These are phyloP conservation scores for Pelecanus crispus DNA, from an alignment of 2,113 vertebrate species.

Conservation along the genomic window DNA sequence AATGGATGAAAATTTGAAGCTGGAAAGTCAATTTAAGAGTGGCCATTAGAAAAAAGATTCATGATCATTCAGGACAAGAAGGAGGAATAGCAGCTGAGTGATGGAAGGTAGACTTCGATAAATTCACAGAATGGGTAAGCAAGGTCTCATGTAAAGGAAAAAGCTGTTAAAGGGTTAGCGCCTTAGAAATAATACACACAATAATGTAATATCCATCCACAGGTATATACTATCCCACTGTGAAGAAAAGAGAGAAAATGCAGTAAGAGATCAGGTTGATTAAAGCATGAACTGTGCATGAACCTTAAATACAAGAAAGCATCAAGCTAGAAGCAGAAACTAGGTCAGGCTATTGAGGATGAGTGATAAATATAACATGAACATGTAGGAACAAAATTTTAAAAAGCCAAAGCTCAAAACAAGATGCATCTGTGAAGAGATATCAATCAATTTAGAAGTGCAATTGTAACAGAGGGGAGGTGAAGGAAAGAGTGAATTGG, in stretches of 20 bases:
- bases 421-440: background rate
- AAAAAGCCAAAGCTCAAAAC: slow-evolving; percentile 17
- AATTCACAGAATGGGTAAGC: background rate
- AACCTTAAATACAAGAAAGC: background rate
- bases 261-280: background rate
- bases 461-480: background rate
- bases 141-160: background rate
- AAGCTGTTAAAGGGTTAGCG: background rate
- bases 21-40: background rate
- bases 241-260: background rate
- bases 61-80: background rate
- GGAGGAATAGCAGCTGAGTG: background rate
- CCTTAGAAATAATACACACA: background rate
- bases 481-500: background rate
- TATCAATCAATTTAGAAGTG: slow-evolving; percentile 17
- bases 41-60: background rate
- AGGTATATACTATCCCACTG: background rate
- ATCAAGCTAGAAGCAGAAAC: slow-evolving; percentile 30
- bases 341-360: slow-evolving; percentile 22
- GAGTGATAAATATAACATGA: slow-evolving; percentile 49
- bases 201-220: background rate
- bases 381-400: slow-evolving; percentile 2
- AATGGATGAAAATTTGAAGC: background rate
- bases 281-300: slow-evolving; percentile 2
- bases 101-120: background rate